These are phyloP conservation scores for Trachelus tabidus DNA, from an alignment of 2,888 invertebrate species.

Conservation along the genomic window DNA sequence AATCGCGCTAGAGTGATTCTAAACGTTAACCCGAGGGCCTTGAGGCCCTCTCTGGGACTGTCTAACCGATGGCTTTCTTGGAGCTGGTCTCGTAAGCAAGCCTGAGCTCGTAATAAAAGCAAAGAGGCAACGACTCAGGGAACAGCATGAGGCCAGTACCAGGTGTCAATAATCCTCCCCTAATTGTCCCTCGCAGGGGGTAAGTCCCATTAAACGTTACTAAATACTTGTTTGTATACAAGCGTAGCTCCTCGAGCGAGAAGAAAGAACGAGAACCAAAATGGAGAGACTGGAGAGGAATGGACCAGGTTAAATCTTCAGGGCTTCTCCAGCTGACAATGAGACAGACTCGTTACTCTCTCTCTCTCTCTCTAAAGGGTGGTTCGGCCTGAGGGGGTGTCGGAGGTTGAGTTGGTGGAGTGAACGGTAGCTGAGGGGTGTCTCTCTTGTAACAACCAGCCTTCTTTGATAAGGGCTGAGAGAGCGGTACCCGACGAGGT, in stretches of 20 bases:
- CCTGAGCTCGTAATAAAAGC: slow-evolving; percentile 13
- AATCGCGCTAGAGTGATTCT: neutral
- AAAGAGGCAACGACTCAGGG: slow-evolving; percentile 46
- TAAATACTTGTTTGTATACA: slow-evolving; percentile 64
- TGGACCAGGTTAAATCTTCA: neutral
- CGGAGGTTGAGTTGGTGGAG: neutral
- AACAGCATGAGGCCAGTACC: slow-evolving; percentile 57
- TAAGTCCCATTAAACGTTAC: slow-evolving; percentile 61
- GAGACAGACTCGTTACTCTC: neutral
- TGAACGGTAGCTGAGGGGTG: neutral
- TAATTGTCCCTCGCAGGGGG: slow-evolving; percentile 57
- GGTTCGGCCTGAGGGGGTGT: neutral
- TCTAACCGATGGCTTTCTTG: neutral
- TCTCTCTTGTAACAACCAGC: slow-evolving; percentile 2
- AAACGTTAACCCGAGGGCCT: neutral
- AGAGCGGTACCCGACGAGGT: slow-evolving; percentile 34
- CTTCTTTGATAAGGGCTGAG: slow-evolving; percentile 45
- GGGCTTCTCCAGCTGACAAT: neutral
- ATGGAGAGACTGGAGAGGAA: neutral
- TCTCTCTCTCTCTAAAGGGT: neutral
- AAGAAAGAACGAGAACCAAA: slow-evolving; percentile 9
- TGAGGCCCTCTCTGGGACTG: neutral
- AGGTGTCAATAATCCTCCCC: slow-evolving; percentile 64
- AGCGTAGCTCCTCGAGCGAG: slow-evolving; percentile 40
- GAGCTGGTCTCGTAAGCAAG: neutral